These are phyloP conservation scores for Plemyria rubiginata DNA, from an alignment of 2,888 invertebrate genomes.

Conservation along the genomic window DNA sequence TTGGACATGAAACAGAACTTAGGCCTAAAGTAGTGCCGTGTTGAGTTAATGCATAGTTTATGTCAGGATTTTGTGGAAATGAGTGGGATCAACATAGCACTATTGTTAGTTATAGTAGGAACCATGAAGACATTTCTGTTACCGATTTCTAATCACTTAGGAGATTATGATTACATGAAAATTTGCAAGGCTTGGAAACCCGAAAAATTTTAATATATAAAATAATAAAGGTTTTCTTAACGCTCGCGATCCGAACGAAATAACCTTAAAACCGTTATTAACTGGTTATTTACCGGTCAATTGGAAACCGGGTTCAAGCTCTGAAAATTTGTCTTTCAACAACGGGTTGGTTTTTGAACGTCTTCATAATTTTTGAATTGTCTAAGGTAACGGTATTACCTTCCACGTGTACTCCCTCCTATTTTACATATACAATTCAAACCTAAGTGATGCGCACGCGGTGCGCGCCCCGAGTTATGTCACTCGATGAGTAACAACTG, in stretches of 20 bases:
- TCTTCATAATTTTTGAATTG: conserved; percentile 72
- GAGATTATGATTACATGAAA: conserved; percentile 3
- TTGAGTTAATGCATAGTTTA: no score
- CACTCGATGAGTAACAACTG: conserved; percentile 84
- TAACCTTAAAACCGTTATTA: no score
- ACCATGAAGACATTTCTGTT: conserved; percentile 60
- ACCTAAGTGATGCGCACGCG: conserved; percentile 84
- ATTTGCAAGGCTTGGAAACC: no score
- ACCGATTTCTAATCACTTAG: conserved; percentile 26
- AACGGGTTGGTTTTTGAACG: conserved; percentile 35
- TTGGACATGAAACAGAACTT: conserved; percentile 69
- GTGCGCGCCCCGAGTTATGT: conserved; percentile 84
- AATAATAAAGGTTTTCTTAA: no score
- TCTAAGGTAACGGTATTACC: conserved; percentile 81
- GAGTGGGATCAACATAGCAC: conserved; percentile 63
- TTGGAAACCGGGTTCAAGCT: no score
- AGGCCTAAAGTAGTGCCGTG: conserved; percentile 63
- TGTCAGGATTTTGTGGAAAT: conserved; percentile 37
- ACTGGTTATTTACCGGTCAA: no score
- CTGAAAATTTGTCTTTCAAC: no score
- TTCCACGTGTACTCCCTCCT: conserved; percentile 81
- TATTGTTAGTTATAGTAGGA: conserved; percentile 54
- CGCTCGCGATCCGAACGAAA: no score
- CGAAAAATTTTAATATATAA: no score
- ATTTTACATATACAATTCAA: conserved; percentile 84